phyloP scores from a whole-genome alignment of 2,113 vertebrate species.

The Platichthys stellatus region DNA sequence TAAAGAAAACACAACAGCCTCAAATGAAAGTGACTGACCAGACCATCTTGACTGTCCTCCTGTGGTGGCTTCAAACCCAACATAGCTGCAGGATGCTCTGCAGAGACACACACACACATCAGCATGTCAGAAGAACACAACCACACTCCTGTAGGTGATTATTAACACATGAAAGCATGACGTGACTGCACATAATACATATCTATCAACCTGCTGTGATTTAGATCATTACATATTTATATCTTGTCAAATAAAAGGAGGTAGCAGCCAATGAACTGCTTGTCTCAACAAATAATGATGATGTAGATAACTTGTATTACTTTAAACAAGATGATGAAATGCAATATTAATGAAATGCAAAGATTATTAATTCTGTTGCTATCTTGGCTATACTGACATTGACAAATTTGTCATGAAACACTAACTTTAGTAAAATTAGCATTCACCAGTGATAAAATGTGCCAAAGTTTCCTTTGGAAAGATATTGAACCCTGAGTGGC shows the following conservation, averaged over 20 bases:
- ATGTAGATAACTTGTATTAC: too few relatives aligned
- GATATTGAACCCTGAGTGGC: too few relatives aligned
- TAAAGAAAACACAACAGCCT: neutral
- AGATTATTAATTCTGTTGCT: too few relatives aligned
- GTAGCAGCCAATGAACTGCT: neutral
- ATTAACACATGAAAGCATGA: neutral
- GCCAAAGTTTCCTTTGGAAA: too few relatives aligned
- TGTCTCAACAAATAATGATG: too few relatives aligned
- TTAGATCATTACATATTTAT: neutral
- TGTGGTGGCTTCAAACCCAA: slow-evolving; percentile 75
- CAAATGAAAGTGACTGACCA: slow-evolving; percentile 75
- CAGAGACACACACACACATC: slow-evolving; percentile 40
- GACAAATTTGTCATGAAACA: too few relatives aligned
- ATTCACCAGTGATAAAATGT: too few relatives aligned
- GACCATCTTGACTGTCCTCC: slow-evolving; percentile 68
- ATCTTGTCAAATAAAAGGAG: neutral
- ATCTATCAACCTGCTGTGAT: neutral
- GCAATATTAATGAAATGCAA: too few relatives aligned
- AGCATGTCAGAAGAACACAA: slow-evolving; percentile 28
- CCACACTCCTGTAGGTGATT: neutral
- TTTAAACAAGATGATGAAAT: too few relatives aligned
- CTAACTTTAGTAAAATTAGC: too few relatives aligned
- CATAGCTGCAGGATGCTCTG: slow-evolving; percentile 81
- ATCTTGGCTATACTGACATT: too few relatives aligned
- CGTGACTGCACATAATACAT: neutral